Conservation (phyloP, 2,113 vertebrate genomes). For the Phaethon lepturus region DNA sequence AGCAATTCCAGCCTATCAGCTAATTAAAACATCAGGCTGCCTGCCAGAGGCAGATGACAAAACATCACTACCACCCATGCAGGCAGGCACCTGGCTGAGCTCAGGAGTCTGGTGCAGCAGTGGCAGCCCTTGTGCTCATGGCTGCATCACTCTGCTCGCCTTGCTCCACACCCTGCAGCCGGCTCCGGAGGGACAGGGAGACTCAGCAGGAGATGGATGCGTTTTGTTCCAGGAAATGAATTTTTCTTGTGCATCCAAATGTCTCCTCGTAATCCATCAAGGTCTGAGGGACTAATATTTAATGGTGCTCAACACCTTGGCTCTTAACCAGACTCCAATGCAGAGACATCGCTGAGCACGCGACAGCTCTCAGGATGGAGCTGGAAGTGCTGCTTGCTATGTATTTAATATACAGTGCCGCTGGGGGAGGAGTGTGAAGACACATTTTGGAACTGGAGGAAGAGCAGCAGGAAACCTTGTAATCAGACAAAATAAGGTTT, state of each 20-base stretch:
- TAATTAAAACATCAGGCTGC: constrained; percentile 39
- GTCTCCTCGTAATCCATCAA: neutral
- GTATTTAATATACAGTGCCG: neutral
- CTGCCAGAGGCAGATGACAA: constrained; percentile 10
- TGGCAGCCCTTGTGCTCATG: neutral
- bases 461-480: constrained; percentile 24
- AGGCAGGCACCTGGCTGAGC: neutral
- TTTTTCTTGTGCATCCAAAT: constrained; percentile 7
- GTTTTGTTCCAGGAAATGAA: constrained; percentile 29
- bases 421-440: constrained; percentile 1
- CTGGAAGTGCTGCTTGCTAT: neutral
- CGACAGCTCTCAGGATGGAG: neutral
- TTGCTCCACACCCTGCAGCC: neutral
- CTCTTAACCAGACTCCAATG: neutral
- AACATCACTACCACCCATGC: neutral
- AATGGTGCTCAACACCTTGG: neutral
- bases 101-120: neutral
- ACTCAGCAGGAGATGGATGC: neutral
- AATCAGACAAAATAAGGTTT: constrained; percentile 46
- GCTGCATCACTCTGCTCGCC: accelerated
- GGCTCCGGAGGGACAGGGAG: neutral
- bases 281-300: neutral
- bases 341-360: accelerated
- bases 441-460: constrained; percentile 22
- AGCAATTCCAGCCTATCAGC: neutral